A percentile compares a stretch with the other conserved stretches of the same genome.
These are phyloP conservation scores for Cephus nigrinus DNA, from an alignment of 2,888 invertebrate species.

Conservation along the genomic window DNA sequence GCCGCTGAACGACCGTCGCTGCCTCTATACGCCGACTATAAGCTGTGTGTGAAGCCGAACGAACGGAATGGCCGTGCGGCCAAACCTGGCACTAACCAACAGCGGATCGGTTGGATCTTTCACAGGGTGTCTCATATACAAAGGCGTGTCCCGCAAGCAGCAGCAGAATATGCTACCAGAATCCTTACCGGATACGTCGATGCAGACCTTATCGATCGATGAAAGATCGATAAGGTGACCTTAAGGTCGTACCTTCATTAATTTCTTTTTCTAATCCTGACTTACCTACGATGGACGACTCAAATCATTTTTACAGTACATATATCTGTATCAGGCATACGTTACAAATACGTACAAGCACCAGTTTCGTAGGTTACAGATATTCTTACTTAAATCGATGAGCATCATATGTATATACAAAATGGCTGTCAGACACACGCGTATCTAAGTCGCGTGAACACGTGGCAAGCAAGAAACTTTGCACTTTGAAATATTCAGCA, in stretches of 20 bases:
- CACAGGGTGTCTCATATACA: neutral
- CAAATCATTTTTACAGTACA: neutral
- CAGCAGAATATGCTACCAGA: neutral
- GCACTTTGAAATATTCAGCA: neutral
- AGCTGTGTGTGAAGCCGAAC: neutral
- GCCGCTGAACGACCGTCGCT: slow-evolving; percentile 5
- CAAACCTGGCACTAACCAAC: neutral
- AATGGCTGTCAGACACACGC: neutral
- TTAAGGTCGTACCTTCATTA: neutral
- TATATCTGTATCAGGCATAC: neutral
- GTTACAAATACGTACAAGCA: neutral
- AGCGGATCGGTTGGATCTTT: neutral
- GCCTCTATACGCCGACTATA: neutral
- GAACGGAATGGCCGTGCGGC: neutral
- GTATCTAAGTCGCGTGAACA: neutral
- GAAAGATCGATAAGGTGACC: neutral
- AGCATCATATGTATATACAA: neutral
- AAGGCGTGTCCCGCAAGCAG: neutral
- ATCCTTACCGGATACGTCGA: neutral
- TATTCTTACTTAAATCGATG: neutral
- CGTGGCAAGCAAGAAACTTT: neutral
- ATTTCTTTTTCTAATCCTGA: neutral
- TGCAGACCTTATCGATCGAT: neutral
- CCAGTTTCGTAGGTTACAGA: neutral
- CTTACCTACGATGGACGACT: neutral